Evolutionary conservation across 2,113 vertebrate species (phyloP).

Genomic region (Leptosomus discolor): DNA sequence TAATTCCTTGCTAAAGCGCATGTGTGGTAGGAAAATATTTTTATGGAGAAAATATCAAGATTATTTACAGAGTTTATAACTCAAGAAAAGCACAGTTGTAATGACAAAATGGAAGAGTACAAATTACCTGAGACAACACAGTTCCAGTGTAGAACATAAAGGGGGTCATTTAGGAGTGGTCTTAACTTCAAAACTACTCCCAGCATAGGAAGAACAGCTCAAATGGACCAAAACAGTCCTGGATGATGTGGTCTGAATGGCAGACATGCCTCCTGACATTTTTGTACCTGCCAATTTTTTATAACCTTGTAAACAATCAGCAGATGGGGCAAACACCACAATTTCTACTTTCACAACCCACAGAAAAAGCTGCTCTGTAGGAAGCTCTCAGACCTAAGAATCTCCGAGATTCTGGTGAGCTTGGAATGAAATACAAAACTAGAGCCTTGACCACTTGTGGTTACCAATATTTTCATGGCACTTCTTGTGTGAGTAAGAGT

Average conservation of each 20-base stretch:
- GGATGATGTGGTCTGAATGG: background rate
- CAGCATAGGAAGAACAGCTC: background rate
- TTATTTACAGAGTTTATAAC: background rate
- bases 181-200: background rate
- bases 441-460: background rate
- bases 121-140: background rate
- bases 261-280: conserved; percentile 22
- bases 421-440: background rate
- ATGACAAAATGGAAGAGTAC: background rate
- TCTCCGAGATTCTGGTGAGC: background rate
- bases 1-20: background rate
- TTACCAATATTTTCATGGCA: background rate
- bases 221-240: background rate
- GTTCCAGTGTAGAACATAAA: background rate
- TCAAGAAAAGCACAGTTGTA: background rate
- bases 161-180: background rate
- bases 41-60: background rate
- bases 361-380: background rate
- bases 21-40: background rate
- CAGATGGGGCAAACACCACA: background rate
- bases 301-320: conserved; percentile 40
- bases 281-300: conserved; percentile 36
- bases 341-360: conserved; percentile 6
- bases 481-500: background rate
- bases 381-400: background rate